Conservation (phyloP, 1,140 invertebrate species). For the Macrocentrus cingulum region DNA sequence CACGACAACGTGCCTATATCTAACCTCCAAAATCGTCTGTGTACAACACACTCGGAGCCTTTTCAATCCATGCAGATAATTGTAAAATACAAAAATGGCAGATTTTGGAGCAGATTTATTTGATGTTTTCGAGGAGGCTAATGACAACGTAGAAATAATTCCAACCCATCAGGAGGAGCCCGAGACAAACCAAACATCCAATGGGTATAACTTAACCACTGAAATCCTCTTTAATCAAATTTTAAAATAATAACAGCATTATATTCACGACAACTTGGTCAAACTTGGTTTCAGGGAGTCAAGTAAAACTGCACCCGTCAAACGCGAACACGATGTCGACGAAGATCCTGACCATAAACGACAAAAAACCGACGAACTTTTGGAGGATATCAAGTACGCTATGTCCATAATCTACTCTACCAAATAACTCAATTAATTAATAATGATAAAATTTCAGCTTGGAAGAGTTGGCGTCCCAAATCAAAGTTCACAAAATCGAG, state of each 20-base stretch:
- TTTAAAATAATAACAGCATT: too few relatives aligned
- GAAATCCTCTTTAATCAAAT: too few relatives aligned
- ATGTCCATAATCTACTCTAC: background rate
- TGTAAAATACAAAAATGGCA: conserved; percentile 34
- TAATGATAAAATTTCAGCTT: conserved; percentile 25
- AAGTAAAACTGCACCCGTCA: too few relatives aligned
- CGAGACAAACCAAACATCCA: background rate
- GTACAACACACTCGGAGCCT: too few relatives aligned
- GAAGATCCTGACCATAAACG: conserved; percentile 30
- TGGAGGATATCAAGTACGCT: conserved; percentile 54
- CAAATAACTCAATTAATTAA: too few relatives aligned
- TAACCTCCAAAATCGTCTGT: too few relatives aligned
- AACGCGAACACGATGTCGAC: conserved; percentile 38
- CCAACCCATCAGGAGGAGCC: conserved; percentile 13
- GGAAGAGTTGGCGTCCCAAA: conserved; percentile 65
- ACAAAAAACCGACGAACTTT: conserved; percentile 42
- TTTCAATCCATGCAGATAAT: too few relatives aligned
- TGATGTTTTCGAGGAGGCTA: conserved; percentile 59
- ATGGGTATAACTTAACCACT: background rate
- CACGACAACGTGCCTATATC: too few relatives aligned
- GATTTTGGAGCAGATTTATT: conserved; percentile 57
- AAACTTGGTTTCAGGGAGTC: too few relatives aligned
- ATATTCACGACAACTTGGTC: too few relatives aligned
- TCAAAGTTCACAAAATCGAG: conserved; percentile 84
- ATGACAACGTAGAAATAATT: conserved; percentile 34